Conservation (phyloP, 1,140 invertebrate genomes). For the Atopsyche davidsoni region DNA sequence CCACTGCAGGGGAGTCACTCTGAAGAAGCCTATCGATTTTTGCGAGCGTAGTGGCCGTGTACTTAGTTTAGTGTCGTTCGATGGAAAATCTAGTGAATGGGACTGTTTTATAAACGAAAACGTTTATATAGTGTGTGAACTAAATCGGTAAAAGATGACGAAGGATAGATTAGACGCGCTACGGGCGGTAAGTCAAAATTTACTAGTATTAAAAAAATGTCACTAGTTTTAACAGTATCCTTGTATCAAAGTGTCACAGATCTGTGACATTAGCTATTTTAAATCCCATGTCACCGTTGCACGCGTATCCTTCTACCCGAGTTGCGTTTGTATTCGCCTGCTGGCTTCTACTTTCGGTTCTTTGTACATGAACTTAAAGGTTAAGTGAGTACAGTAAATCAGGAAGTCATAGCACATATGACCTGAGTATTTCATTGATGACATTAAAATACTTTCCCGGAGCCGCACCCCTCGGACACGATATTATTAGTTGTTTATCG, state of each 20-base stretch:
- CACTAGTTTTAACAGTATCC: slow-evolving; percentile 11
- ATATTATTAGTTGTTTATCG: no score
- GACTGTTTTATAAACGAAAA: slow-evolving; percentile 62
- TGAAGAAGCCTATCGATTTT: slow-evolving; percentile 65
- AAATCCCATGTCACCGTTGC: slow-evolving; percentile 34
- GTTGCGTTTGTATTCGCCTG: not conserved
- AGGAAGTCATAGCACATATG: slow-evolving; percentile 4
- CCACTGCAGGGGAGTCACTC: slow-evolving; percentile 58
- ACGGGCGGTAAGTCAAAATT: slow-evolving; percentile 72
- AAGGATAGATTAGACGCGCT: slow-evolving; percentile 97
- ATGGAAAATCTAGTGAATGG: slow-evolving; percentile 70
- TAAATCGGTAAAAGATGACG: slow-evolving; percentile 74
- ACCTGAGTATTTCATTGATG: slow-evolving; percentile 6
- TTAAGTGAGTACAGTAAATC: slow-evolving; percentile 9
- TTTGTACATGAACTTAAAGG: slow-evolving; percentile 8
- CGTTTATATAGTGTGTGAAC: slow-evolving; percentile 54
- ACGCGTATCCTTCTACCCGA: not conserved
- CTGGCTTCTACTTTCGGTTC: slow-evolving; percentile 1
- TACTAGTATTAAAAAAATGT: slow-evolving; percentile 8
- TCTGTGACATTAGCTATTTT: slow-evolving; percentile 35
- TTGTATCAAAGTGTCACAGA: slow-evolving; percentile 10
- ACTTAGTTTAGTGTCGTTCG: slow-evolving; percentile 69
- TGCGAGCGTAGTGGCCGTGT: slow-evolving; percentile 61
- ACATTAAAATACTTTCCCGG: slow-evolving; percentile 3
- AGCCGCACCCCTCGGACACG: slow-evolving; percentile 17